Conservation (phyloP, 2,113 vertebrate species). For the Mormyrus iriodes region DNA sequence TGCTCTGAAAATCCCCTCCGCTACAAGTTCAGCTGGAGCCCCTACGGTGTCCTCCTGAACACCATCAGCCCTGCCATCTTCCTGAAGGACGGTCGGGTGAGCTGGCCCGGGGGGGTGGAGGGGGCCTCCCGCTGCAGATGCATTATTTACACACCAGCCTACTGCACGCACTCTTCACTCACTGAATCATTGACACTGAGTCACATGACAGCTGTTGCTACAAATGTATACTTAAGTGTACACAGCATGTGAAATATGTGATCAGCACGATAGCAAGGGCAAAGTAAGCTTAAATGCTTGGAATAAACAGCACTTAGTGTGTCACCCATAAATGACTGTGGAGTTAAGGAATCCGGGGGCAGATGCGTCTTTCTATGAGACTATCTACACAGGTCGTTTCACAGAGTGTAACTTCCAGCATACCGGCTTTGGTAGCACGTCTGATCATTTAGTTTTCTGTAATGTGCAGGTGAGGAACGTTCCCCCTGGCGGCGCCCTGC, state of each 20-base stretch:
- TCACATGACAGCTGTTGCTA: neutral
- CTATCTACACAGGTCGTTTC: neutral
- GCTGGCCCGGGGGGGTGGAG: neutral
- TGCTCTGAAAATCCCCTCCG: constrained; percentile 87
- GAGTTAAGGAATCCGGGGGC: neutral
- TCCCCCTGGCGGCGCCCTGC: constrained; percentile 70
- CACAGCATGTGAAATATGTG: neutral
- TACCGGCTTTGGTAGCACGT: neutral
- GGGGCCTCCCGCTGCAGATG: neutral
- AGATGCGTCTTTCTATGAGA: neutral
- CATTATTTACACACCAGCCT: neutral
- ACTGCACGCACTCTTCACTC: neutral
- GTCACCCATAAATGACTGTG: neutral
- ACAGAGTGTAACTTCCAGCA: neutral
- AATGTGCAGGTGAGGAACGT: constrained; percentile 58
- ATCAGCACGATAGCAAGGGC: neutral
- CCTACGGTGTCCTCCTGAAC: constrained; percentile 80
- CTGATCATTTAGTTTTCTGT: neutral
- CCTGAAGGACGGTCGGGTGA: constrained; percentile 77
- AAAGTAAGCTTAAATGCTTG: neutral
- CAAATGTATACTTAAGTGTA: neutral
- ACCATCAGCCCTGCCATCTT: constrained; percentile 80
- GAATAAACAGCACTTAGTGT: neutral
- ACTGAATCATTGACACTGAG: neutral
- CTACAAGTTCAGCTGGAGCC: constrained; percentile 98